A percentile compares a stretch with the other conserved stretches of the same genome.
Conservation (phyloP, 2,113 vertebrate genomes). For the Xiphorhynchus elegans region DNA sequence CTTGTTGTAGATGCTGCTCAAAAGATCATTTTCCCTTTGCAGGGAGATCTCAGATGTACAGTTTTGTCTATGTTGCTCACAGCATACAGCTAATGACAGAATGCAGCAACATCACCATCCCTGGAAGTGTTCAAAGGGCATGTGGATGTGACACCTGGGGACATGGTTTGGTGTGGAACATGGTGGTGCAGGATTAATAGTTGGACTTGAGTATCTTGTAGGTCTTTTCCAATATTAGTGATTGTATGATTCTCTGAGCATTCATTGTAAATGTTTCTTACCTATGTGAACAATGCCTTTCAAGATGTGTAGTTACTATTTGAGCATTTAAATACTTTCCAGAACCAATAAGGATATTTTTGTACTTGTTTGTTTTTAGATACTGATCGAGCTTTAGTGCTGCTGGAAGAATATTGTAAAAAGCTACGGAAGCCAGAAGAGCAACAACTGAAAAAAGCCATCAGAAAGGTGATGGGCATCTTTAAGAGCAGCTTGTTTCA, state of each 20-base stretch:
- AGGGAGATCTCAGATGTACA: not conserved
- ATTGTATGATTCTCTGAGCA: not conserved
- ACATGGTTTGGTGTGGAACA: not conserved
- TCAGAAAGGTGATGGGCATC: conserved; percentile 91
- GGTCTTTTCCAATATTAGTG: not conserved
- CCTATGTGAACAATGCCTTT: not conserved
- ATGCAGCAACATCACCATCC: not conserved
- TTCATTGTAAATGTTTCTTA: not conserved
- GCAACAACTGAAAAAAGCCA: conserved; percentile 88
- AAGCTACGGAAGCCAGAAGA: conserved; percentile 90
- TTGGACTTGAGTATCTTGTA: not conserved
- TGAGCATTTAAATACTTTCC: not conserved
- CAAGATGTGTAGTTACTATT: not conserved
- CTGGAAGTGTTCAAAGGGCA: not conserved
- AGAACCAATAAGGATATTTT: not conserved
- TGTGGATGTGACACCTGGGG: not conserved
- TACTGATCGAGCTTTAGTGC: conserved; percentile 86
- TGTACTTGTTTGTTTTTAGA: conserved; percentile 74
- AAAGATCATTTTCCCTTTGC: not conserved
- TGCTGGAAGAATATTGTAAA: conserved; percentile 92
- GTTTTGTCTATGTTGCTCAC: not conserved
- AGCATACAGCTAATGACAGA: not conserved
- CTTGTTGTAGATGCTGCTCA: not conserved
- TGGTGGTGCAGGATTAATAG: fast-evolving
- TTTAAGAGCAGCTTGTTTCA: conserved; percentile 95